Percentiles rank a stretch among this genome's conserved stretches.
These are phyloP conservation scores for Mustela erminea DNA, from an alignment of 2,797 vertebrate genomes.

Conservation along the genomic window DNA sequence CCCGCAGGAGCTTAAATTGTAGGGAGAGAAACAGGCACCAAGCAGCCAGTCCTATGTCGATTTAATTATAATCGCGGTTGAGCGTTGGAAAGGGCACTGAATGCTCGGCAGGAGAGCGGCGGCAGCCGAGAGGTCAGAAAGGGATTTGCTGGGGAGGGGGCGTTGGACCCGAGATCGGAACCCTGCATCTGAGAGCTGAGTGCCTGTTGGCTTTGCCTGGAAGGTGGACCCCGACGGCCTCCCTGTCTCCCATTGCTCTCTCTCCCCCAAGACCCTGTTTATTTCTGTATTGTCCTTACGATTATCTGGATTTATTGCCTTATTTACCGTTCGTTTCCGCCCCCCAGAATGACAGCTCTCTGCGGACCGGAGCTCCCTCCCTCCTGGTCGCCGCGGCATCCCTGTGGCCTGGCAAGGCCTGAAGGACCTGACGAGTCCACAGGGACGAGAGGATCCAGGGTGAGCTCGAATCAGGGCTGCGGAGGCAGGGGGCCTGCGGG, in stretches of 20 bases:
- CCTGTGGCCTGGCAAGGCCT: background rate
- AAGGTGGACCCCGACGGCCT: background rate
- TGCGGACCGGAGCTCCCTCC: background rate
- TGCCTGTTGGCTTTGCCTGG: background rate
- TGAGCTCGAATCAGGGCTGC: accelerated
- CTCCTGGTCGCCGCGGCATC: background rate
- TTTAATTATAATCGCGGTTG: background rate
- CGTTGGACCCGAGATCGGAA: background rate
- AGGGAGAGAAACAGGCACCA: background rate
- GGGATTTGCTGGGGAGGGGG: background rate
- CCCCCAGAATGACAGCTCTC: background rate
- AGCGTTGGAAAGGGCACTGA: background rate
- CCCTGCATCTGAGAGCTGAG: background rate
- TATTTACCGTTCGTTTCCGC: background rate
- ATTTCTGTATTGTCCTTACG: background rate
- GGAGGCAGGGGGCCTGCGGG: background rate
- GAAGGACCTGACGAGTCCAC: background rate
- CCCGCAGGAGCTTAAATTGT: background rate
- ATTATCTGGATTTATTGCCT: background rate
- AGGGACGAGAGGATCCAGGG: background rate
- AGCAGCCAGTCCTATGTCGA: background rate
- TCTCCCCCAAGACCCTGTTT: background rate
- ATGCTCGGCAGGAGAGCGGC: background rate
- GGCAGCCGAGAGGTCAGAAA: background rate
- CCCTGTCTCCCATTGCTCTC: background rate